phyloP scores from a whole-genome alignment of 2,113 vertebrate species.

The Dipodomys merriami region DNA sequence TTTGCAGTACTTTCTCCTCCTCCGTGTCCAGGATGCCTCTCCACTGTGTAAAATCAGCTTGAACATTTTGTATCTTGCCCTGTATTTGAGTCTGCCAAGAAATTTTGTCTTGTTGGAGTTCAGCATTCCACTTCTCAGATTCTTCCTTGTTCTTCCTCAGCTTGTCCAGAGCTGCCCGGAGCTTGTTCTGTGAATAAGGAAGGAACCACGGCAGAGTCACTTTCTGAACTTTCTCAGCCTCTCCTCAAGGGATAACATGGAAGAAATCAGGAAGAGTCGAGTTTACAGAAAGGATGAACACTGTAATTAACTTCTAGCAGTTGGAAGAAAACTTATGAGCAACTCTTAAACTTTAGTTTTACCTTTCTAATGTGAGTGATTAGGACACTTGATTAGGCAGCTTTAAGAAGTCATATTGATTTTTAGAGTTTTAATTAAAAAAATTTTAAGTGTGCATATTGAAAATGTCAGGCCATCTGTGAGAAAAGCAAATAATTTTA shows the following conservation, averaged over 20 bases:
- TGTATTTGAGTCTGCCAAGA: conserved; percentile 48
- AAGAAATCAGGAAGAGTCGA: not conserved
- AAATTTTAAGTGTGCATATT: too few species aligned
- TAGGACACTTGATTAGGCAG: too few species aligned
- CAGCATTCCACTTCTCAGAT: too few species aligned
- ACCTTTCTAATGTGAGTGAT: too few species aligned
- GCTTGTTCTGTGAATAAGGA: conserved; percentile 13
- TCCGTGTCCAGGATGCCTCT: conserved; percentile 10
- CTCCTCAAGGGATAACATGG: not conserved
- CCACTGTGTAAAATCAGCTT: not conserved
- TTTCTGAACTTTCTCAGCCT: not conserved
- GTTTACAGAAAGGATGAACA: not conserved
- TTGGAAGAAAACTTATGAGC: not conserved
- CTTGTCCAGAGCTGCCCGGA: not conserved
- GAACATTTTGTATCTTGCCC: conserved; percentile 11
- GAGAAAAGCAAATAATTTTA: too few species aligned
- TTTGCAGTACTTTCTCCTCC: conserved; percentile 25
- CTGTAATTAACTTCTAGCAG: not conserved
- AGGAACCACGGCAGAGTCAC: not conserved
- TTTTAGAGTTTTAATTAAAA: too few species aligned
- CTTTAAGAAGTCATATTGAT: too few species aligned
- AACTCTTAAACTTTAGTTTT: too few species aligned
- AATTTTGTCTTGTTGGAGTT: too few species aligned
- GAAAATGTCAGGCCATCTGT: too few species aligned
- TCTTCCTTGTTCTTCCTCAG: too few species aligned